phyloP scores from a whole-genome alignment of 2,888 invertebrate genomes.

The Sabatieria punctata region DNA sequence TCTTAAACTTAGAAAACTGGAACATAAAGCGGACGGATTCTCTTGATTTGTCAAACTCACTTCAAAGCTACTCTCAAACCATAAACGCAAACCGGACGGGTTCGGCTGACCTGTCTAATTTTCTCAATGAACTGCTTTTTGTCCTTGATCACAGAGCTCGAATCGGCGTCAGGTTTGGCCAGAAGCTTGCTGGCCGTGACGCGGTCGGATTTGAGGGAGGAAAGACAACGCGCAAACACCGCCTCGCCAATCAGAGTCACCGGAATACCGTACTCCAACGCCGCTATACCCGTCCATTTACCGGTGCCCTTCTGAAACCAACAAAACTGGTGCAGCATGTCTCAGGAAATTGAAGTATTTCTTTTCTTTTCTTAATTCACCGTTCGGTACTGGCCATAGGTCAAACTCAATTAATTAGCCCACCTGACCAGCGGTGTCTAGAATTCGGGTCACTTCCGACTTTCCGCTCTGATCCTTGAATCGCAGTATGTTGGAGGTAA shows the following conservation, averaged over 20 bases:
- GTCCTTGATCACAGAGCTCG: conserved; percentile 48
- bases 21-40: too few relatives aligned
- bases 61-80: too few relatives aligned
- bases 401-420: not conserved
- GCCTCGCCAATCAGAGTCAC: conserved; percentile 96
- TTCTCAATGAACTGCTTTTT: conserved; percentile 62
- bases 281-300: conserved; percentile 95
- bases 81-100: too few relatives aligned
- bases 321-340: conserved; percentile 2
- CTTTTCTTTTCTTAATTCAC: not conserved
- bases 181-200: conserved; percentile 54
- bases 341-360: not conserved
- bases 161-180: conserved; percentile 36
- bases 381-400: not conserved
- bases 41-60: too few relatives aligned
- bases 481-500: conserved; percentile 79
- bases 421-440: conserved; percentile 72
- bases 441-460: conserved; percentile 69
- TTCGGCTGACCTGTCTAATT: conserved; percentile 44
- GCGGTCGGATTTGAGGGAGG: conserved; percentile 72
- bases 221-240: conserved; percentile 87
- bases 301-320: conserved; percentile 83
- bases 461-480: conserved; percentile 67
- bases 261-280: conserved; percentile 84
- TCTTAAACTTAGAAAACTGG: too few relatives aligned